Percentiles rank a stretch among this genome's conserved stretches.
phyloP scores from a whole-genome alignment of 2,888 invertebrate species.

The Tachystola acroxantha region DNA sequence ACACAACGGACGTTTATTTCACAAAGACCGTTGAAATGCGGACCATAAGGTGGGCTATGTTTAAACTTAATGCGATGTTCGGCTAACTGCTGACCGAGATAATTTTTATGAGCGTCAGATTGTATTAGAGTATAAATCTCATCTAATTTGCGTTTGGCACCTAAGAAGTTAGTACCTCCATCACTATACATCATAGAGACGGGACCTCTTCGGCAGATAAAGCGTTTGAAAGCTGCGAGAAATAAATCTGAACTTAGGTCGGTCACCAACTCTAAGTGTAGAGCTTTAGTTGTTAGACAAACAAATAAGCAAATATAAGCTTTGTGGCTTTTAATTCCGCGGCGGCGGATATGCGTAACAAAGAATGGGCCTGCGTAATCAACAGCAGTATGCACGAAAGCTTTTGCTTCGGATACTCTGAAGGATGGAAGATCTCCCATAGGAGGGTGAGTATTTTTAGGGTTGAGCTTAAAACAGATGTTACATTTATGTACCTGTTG shows the following conservation, averaged over 20 bases:
- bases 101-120: no score
- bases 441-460: neutral
- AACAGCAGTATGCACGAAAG: constrained; percentile 9
- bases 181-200: constrained; percentile 16
- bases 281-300: constrained; percentile 19
- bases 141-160: neutral
- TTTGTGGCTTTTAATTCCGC: constrained; percentile 16
- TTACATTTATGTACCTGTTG: constrained; percentile 6
- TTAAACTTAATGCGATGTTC: no score
- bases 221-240: constrained; percentile 20
- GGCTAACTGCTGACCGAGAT: no score
- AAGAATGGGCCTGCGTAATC: constrained; percentile 10
- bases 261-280: constrained; percentile 28
- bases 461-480: constrained; percentile 4
- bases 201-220: constrained; percentile 16
- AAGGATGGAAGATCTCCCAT: no score
- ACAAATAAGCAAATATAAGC: no score
- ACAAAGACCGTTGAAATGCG: no score
- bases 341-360: constrained; percentile 10
- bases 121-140: no score
- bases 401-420: constrained; percentile 4
- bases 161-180: constrained; percentile 17
- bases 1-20: no score
- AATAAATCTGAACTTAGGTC: constrained; percentile 25
- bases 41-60: no score